Conservation (phyloP, 2,888 invertebrate species). For the Osmoderma eremita region DNA sequence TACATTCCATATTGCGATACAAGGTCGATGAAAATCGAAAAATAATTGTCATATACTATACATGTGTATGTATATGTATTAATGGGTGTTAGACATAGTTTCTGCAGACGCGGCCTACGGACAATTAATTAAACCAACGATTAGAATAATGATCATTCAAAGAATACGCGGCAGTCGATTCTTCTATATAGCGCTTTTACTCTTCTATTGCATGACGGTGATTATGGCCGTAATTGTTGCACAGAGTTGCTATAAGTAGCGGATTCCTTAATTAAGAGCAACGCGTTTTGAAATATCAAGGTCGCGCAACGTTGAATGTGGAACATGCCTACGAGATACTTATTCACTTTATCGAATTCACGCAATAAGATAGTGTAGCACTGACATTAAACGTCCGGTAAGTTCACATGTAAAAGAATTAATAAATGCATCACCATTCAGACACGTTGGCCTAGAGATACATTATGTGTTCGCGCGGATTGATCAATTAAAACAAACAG, state of each 20-base stretch:
- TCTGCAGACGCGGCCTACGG: background rate
- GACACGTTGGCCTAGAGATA: conserved; percentile 31
- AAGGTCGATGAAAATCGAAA: conserved; percentile 31
- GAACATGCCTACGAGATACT: background rate
- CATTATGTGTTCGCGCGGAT: background rate
- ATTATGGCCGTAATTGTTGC: conserved; percentile 4
- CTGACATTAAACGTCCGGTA: conserved; percentile 32
- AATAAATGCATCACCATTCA: conserved; percentile 19
- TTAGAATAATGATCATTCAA: conserved; percentile 23
- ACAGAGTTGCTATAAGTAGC: background rate
- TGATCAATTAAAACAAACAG: conserved; percentile 1
- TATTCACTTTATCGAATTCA: conserved; percentile 17
- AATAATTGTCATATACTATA: conserved; percentile 14
- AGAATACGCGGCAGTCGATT: conserved; percentile 1
- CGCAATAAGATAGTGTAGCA: conserved; percentile 10
- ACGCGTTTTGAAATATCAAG: conserved; percentile 30
- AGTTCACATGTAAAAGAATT: conserved; percentile 7
- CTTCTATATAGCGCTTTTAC: background rate
- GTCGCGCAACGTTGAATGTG: conserved; percentile 15
- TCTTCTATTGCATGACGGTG: conserved; percentile 4
- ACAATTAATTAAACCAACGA: conserved; percentile 14
- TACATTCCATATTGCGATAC: conserved; percentile 11
- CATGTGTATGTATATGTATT: background rate
- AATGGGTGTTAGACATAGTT: background rate
- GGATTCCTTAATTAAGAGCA: conserved; percentile 27